These are phyloP conservation scores for Dendrocincla tyrannina DNA, from an alignment of 2,797 vertebrate species.

Conservation along the genomic window DNA sequence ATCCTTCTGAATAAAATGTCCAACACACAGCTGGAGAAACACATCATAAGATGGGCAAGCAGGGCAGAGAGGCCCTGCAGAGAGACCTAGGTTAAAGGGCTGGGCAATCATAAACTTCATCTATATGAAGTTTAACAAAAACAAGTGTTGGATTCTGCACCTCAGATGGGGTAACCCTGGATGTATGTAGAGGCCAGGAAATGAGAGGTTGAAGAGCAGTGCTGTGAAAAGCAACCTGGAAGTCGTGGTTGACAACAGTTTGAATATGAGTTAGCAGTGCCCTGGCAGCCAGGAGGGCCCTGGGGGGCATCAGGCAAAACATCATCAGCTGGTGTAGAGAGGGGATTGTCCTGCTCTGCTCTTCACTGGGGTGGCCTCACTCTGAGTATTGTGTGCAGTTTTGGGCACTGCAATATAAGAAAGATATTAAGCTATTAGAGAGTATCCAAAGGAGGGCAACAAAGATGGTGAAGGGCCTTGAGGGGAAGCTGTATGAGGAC, in stretches of 20 bases:
- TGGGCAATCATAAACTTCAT: background rate
- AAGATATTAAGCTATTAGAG: background rate
- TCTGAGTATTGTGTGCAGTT: accelerated
- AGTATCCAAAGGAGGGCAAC: background rate
- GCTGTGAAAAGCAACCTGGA: background rate
- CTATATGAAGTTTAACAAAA: background rate
- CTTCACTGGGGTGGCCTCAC: background rate
- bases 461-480: accelerated
- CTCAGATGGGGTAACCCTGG: background rate
- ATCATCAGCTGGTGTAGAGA: accelerated
- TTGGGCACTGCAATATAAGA: background rate
- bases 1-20: background rate
- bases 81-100: background rate
- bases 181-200: background rate
- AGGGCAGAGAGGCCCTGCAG: background rate
- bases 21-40: background rate
- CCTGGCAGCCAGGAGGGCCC: background rate
- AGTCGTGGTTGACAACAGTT: accelerated
- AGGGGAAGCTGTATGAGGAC: accelerated
- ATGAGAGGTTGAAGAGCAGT: background rate
- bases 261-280: background rate
- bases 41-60: accelerated
- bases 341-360: background rate
- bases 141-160: background rate
- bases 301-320: background rate